Base-by-base conservation (phyloP, 53 echinoderm and acorn worm species). In the Echinarachnius parma region DNA sequence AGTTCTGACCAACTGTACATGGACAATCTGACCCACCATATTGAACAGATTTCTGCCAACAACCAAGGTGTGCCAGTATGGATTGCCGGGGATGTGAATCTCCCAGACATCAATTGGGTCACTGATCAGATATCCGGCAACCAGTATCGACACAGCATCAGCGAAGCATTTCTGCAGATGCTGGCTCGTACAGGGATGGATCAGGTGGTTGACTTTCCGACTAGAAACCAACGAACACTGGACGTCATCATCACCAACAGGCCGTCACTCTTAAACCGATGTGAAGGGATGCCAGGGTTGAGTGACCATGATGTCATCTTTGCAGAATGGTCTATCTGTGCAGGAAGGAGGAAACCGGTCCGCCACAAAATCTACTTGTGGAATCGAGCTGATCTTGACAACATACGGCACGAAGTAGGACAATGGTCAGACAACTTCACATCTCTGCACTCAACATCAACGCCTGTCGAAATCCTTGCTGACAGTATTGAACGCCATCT, bases 41-140 rank as follows among this genome's bases (percentile, higher is more conserved):
- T 78, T 4, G 9, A 10, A n/a, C 34, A 78, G 32, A 26, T 64
- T 5, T 62, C 48, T 28, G n/a, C 11, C 2, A 9, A 47, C 19
- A 26, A 78, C 53, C 48, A 31, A 32, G 28, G 62, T 21, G 5
- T 37, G 33, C 8, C 34, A 13, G 47, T 64, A 15, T 35, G 75
- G 75, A 75, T 75, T 35, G 57, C 14, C 22, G 75, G 75, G 13
- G 75, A 31, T 31, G 31, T 80, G 7, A 80, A 80, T 50, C 37
- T 80, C 9, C 70, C 80, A 53, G 80, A 69, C 31, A 66, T 80
- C 20, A 61, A 70, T 36, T 80, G 80, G 80, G n/a, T 9, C 14
- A 79, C 59, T 16, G 31, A 37, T 18, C 45, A 60, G 46, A 14
- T 62, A 8, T n/a, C n/a, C n/a, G n/a, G n/a, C n/a, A n/a, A n/a